Conservation (phyloP, 37 sponge, comb jelly and placozoan species). For the Tethya wilhelma region DNA sequence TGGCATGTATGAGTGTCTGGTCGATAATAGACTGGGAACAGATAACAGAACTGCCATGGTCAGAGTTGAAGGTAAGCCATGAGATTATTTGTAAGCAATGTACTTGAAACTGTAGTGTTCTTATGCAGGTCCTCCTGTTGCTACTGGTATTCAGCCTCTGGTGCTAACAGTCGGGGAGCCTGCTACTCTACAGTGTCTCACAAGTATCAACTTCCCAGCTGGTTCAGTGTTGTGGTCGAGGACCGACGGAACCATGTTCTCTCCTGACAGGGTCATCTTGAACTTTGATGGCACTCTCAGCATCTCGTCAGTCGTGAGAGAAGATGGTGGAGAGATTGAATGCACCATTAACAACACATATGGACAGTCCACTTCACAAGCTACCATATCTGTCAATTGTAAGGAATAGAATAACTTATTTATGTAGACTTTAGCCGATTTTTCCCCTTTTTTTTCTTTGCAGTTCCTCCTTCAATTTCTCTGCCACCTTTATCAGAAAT, state of each 20-base stretch:
- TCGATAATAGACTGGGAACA: conserved; percentile 43
- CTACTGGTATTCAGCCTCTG: conserved; percentile 20
- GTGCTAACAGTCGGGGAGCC: conserved; percentile 16
- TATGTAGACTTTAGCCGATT: neutral
- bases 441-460: neutral
- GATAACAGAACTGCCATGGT: conserved; percentile 5
- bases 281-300: neutral
- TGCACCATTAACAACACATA: conserved; percentile 45
- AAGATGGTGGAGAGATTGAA: conserved; percentile 31
- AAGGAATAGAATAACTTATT: neutral
- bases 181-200: conserved; percentile 28
- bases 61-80: conserved; percentile 50
- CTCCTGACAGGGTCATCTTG: conserved; percentile 1
- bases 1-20: conserved; percentile 53
- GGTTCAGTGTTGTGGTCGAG: conserved; percentile 31
- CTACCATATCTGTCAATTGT: neutral
- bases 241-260: neutral
- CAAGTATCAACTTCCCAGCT: conserved; percentile 41
- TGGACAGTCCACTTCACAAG: conserved; percentile 14
- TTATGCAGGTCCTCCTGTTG: conserved; percentile 46
- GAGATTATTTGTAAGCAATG: neutral
- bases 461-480: conserved; percentile 47
- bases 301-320: conserved; percentile 14
- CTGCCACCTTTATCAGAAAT: neutral
- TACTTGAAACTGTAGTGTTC: neutral